phyloP scores from a whole-genome alignment of 2,888 invertebrate species.

The Andrena praecox region DNA sequence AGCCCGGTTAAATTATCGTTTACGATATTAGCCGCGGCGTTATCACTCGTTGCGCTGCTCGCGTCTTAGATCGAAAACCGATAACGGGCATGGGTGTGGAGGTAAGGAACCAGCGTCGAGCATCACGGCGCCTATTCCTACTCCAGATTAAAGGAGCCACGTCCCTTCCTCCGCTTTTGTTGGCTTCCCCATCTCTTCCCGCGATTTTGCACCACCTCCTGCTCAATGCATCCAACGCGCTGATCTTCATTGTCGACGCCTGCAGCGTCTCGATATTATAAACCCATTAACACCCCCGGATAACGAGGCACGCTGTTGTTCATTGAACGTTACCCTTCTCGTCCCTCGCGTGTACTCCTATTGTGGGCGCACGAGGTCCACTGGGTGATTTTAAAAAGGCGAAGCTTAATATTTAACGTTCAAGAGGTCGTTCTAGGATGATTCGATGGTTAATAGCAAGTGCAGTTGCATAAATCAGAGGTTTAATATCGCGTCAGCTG shows the following conservation, averaged over 20 bases:
- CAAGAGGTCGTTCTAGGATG: no score
- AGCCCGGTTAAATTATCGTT: constrained; percentile 76
- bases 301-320: constrained; percentile 36
- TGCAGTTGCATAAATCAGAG: no score
- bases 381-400: neutral
- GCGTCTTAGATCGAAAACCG: constrained; percentile 77
- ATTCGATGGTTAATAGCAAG: no score
- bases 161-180: constrained; percentile 7
- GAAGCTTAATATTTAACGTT: no score
- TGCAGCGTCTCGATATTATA: constrained; percentile 50
- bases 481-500: no score
- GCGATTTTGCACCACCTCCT: constrained; percentile 43
- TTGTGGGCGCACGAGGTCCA: neutral
- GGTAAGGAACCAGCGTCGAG: constrained; percentile 60
- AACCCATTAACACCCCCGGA: constrained; percentile 60
- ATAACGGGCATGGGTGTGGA: constrained; percentile 59
- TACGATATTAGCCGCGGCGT: constrained; percentile 76
- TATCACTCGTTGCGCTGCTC: constrained; percentile 72
- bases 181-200: constrained; percentile 43
- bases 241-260: constrained; percentile 14
- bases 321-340: constrained; percentile 37
- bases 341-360: neutral
- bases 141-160: constrained; percentile 59
- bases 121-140: constrained; percentile 42
- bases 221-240: constrained; percentile 46